Evolutionary conservation across 1,140 invertebrate species (phyloP).

Genomic region (Pectinophora gossypiella): DNA sequence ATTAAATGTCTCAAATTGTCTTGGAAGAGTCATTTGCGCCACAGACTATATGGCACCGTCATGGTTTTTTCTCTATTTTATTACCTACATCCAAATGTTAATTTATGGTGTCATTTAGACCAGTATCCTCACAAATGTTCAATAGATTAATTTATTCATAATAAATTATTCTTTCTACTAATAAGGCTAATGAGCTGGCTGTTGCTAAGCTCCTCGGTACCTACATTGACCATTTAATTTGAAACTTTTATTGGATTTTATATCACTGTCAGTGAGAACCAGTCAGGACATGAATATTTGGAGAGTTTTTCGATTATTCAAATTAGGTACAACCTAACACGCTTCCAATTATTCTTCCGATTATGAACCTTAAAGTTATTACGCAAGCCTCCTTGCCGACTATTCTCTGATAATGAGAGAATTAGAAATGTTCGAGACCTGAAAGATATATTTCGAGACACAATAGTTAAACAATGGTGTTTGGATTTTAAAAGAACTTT

Average conservation of each 20-base stretch:
- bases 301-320: too few relatives aligned
- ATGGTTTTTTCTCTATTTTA: slow-evolving; percentile 20
- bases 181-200: slow-evolving; percentile 4
- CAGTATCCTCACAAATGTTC: slow-evolving; percentile 12
- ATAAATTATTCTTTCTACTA: slow-evolving; percentile 11
- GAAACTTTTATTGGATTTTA: not conserved
- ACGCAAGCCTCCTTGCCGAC: too few relatives aligned
- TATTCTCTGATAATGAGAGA: too few relatives aligned
- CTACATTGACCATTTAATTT: not conserved
- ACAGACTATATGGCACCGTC: slow-evolving; percentile 41
- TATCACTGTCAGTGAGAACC: not conserved
- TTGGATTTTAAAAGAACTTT: too few relatives aligned
- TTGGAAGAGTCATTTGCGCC: slow-evolving; percentile 21
- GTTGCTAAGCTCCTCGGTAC: not conserved
- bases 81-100: slow-evolving; percentile 10
- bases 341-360: too few relatives aligned
- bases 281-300: not conserved
- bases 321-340: too few relatives aligned
- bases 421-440: too few relatives aligned
- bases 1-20: slow-evolving; percentile 25
- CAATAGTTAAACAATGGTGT: too few relatives aligned
- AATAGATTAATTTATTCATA: slow-evolving; percentile 20
- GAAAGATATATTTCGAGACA: too few relatives aligned
- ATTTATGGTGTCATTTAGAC: slow-evolving; percentile 22
- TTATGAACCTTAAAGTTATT: too few relatives aligned